phyloP scores from a whole-genome alignment of 1,140 invertebrate genomes.

The Orchesella cincta region DNA sequence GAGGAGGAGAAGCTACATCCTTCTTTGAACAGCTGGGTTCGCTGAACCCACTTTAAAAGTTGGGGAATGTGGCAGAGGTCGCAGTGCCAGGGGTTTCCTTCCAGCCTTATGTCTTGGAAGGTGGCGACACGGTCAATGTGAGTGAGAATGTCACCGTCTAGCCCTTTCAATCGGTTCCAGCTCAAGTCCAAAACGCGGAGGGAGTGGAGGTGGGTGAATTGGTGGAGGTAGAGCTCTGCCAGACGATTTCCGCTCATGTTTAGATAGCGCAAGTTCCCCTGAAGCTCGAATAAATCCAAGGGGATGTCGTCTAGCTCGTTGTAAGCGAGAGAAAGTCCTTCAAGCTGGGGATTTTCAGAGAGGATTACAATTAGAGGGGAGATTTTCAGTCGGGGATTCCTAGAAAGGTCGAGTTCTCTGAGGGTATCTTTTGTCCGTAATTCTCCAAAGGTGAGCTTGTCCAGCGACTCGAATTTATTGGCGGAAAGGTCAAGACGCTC shows the following conservation, averaged over 20 bases:
- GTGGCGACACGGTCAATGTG: conserved; percentile 36
- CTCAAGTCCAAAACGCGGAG: conserved; percentile 39
- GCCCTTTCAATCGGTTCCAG: conserved; percentile 44
- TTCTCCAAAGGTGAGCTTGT: conserved; percentile 43
- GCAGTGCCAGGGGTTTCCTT: conserved; percentile 47
- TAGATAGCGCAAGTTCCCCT: conserved; percentile 38
- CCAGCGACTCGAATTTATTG: conserved; percentile 51
- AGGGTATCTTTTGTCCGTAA: conserved; percentile 34
- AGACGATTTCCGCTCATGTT: conserved; percentile 47
- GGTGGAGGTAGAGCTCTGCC: conserved; percentile 39
- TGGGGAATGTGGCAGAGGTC: conserved; percentile 47
- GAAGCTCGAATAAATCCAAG: conserved; percentile 39
- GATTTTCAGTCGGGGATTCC: conserved; percentile 42
- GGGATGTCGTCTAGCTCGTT: conserved; percentile 36
- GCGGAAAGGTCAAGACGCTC: conserved; percentile 59
- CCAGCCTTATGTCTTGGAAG: conserved; percentile 37
- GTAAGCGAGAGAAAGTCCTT: conserved; percentile 40
- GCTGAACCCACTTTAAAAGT: conserved; percentile 45
- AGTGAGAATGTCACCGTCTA: conserved; percentile 37
- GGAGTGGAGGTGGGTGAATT: conserved; percentile 33
- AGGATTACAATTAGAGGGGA: conserved; percentile 11
- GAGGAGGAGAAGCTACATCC: conserved; percentile 33
- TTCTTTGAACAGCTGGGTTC: conserved; percentile 28
- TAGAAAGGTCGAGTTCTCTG: conserved; percentile 42
- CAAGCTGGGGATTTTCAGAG: conserved; percentile 42